phyloP scores from a whole-genome alignment of 2,797 vertebrate species.

The Cirrhinus mrigala region DNA sequence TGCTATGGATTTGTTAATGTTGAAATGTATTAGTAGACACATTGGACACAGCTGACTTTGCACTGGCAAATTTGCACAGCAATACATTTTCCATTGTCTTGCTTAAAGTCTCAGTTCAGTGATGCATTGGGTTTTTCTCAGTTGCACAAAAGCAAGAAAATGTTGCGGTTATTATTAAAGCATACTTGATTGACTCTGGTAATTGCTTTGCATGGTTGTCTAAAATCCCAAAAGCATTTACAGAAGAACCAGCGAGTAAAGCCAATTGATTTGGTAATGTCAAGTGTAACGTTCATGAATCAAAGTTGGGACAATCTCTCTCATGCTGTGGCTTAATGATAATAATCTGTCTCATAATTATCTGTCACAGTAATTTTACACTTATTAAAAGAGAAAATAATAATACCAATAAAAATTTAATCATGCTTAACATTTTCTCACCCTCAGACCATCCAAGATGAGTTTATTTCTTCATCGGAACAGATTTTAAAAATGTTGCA shows the following conservation, averaged over 20 bases:
- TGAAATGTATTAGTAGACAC: neutral
- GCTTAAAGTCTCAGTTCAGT: constrained; percentile 36
- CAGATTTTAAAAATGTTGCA: neutral
- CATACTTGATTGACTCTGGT: constrained; percentile 23
- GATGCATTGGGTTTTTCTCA: constrained; percentile 5
- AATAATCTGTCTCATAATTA: neutral
- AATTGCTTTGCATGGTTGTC: constrained; percentile 34
- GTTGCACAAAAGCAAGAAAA: constrained; percentile 16
- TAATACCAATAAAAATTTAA: neutral
- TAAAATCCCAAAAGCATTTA: constrained; percentile 12
- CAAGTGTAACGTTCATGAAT: neutral
- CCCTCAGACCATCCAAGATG: neutral
- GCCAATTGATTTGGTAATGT: constrained; percentile 5
- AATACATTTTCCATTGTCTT: constrained; percentile 17
- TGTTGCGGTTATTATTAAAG: constrained; percentile 29
- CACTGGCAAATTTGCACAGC: neutral
- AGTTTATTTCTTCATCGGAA: neutral
- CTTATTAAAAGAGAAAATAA: neutral
- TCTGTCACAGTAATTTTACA: neutral
- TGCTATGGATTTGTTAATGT: neutral
- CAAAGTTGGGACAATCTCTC: neutral
- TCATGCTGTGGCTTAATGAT: constrained; percentile 11
- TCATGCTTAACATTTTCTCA: neutral
- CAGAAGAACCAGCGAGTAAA: constrained; percentile 1
- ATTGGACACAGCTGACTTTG: neutral